Percentiles rank a stretch among this genome's conserved stretches.
phyloP scores from a whole-genome alignment of 2,888 invertebrate genomes.

The Eudemis profundana region DNA sequence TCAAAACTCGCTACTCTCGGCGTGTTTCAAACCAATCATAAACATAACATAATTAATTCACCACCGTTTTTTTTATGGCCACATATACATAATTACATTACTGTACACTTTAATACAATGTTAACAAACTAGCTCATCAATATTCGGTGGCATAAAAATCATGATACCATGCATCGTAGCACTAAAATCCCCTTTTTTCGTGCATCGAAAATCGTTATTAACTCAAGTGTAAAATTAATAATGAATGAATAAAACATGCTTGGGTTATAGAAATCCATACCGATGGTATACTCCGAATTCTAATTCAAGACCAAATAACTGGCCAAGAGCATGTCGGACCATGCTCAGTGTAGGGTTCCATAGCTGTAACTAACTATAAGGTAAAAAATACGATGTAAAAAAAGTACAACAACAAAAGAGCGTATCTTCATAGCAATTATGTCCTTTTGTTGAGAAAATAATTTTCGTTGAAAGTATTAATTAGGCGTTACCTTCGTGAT shows the following conservation, averaged over 20 bases:
- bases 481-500: too few relatives aligned
- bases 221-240: constrained; percentile 9
- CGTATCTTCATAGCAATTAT: too few relatives aligned
- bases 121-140: constrained; percentile 55
- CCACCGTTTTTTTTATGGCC: constrained; percentile 43
- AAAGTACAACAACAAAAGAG: too few relatives aligned
- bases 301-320: too few relatives aligned
- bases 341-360: too few relatives aligned
- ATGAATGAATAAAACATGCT: constrained; percentile 40
- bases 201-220: constrained; percentile 17
- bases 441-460: too few relatives aligned
- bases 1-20: constrained; percentile 24
- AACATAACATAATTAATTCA: background rate
- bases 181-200: constrained; percentile 12
- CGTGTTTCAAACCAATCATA: constrained; percentile 8
- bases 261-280: constrained; percentile 8
- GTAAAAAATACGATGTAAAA: too few relatives aligned
- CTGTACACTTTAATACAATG: constrained; percentile 49
- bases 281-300: too few relatives aligned
- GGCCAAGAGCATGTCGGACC: too few relatives aligned
- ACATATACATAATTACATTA: constrained; percentile 63
- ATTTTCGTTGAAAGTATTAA: too few relatives aligned
- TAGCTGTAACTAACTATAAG: too few relatives aligned
- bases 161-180: constrained; percentile 36
- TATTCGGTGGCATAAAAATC: constrained; percentile 59